Base-by-base conservation (phyloP, 2,888 invertebrate genomes). In the Caenorhabditis becei region DNA sequence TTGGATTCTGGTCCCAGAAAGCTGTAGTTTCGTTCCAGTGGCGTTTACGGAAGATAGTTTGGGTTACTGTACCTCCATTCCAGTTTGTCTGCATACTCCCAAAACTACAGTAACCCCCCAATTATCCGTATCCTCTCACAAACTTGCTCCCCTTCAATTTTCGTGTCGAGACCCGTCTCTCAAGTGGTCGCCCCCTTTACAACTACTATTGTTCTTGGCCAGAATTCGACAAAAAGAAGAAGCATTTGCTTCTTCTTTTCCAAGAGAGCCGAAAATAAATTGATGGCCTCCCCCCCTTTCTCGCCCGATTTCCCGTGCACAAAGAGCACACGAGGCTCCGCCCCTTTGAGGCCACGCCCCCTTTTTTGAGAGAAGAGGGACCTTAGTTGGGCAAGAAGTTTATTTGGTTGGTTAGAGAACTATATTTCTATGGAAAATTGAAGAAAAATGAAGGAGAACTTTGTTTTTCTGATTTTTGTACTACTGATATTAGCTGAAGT, bases 161-260 rank as follows among this genome's bases (percentile, higher is more conserved):
- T 47, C 10, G 24, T 44, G 35, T 23, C 35, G 32, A 24, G 41
- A 70, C 44, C 47, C 47, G 59, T 51, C 7, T 5, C 35, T 5
- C 5, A 10, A 35, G 35, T 10, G 10, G 7, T 35, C 10, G 35
- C 62, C 62, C 35, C 32, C 16, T 37, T 26, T 35, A 59, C 74
- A 58, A 72, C 62, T 72, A 74, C 74, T 74, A 74, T 74, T 74
- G 74, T 74, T 74, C 74, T 65, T 54, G 28, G 32, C 51, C 63
- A 54, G 18, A 54, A 28, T 54, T 63, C 51, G 54, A 54, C 62
- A 61, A 71, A 62, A 71, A 62, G 54, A 53, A 47, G 47, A 56
- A 56, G 28, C 63, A 49, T 35, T 72, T 58, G 41, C 53, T 70
- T 59, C 53, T 61, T 41, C 44, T 58, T 54, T 37, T 44, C 23